Percentiles rank a stretch among this genome's conserved stretches.
Conservation (phyloP, 2,113 vertebrate genomes). For the Rhea americana region DNA sequence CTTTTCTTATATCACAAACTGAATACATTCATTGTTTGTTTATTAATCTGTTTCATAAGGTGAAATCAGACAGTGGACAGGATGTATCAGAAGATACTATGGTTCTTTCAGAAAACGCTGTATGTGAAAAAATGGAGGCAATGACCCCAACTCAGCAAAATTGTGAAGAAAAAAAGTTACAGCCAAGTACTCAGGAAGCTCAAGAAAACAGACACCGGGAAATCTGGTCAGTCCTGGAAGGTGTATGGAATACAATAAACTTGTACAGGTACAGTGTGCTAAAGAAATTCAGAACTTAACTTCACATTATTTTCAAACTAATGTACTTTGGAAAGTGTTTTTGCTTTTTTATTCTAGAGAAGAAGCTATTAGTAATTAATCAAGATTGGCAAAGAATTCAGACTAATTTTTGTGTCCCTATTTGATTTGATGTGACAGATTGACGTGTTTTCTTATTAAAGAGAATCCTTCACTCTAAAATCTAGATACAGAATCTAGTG, state of each 20-base stretch:
- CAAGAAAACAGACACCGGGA: constrained; percentile 76
- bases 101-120: constrained; percentile 65
- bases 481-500: background rate
- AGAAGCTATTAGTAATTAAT: background rate
- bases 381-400: background rate
- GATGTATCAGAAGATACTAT: constrained; percentile 61
- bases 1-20: background rate
- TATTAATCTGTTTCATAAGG: constrained; percentile 67
- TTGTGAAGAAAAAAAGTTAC: constrained; percentile 69
- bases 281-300: background rate
- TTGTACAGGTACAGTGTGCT: constrained; percentile 80
- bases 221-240: constrained; percentile 89
- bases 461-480: background rate
- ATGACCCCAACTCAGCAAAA: background rate
- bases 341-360: background rate
- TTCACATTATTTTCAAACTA: background rate
- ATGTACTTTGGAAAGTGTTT: background rate
- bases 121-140: constrained; percentile 69
- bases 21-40: constrained; percentile 45
- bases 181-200: constrained; percentile 61
- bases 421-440: no score
- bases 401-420: background rate
- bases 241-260: constrained; percentile 85
- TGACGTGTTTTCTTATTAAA: background rate
- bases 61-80: constrained; percentile 64